Percentiles rank a stretch among this genome's conserved stretches.
These are phyloP conservation scores for Heliconius ismenius DNA, from an alignment of 2,888 invertebrate species.

Conservation along the genomic window DNA sequence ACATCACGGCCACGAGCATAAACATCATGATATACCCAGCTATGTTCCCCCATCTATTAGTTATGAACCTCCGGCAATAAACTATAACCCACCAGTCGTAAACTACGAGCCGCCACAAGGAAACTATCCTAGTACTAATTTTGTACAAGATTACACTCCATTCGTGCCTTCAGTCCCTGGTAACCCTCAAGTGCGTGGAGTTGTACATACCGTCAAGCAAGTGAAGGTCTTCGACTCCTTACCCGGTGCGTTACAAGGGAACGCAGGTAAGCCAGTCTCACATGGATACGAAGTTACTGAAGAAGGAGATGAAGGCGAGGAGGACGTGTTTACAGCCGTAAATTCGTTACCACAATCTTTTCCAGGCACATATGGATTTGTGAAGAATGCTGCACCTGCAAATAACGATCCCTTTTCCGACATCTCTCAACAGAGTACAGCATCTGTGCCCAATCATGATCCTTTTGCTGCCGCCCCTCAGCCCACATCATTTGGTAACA, in stretches of 20 bases:
- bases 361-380: constrained; percentile 64
- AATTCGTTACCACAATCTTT: constrained; percentile 64
- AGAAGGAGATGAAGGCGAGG: constrained; percentile 66
- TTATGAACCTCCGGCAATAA: constrained; percentile 53
- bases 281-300: constrained; percentile 75
- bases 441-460: constrained; percentile 54
- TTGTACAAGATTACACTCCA: constrained; percentile 60
- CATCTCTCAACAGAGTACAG: constrained; percentile 55
- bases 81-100: constrained; percentile 53
- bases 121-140: constrained; percentile 52
- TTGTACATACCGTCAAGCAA: constrained; percentile 71
- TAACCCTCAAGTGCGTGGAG: constrained; percentile 56
- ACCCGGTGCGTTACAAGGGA: constrained; percentile 60
- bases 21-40: constrained; percentile 55
- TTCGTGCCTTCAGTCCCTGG: constrained; percentile 57
- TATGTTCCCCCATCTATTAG: constrained; percentile 51
- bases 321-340: constrained; percentile 64
- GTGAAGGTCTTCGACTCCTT: constrained; percentile 71
- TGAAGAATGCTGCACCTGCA: constrained; percentile 58
- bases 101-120: constrained; percentile 44
- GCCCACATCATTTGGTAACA: constrained; percentile 55
- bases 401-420: constrained; percentile 59
- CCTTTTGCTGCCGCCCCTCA: constrained; percentile 58
- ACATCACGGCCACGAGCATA: constrained; percentile 54
- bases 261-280: constrained; percentile 35